These are phyloP conservation scores for Aethes cnicana DNA, from an alignment of 2,888 invertebrate genomes.

Conservation along the genomic window DNA sequence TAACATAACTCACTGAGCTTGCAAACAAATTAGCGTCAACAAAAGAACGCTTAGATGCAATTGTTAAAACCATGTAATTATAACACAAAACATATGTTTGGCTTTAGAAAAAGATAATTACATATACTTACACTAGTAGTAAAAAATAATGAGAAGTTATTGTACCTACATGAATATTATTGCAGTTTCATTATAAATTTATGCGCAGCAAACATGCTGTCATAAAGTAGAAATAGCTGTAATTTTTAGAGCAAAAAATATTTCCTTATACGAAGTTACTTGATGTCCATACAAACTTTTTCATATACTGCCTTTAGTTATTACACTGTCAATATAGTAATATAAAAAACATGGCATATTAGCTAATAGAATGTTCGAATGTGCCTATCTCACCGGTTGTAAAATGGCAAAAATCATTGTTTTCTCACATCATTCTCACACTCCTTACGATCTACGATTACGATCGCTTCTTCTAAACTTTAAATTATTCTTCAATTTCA, in stretches of 20 bases:
- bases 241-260: slow-evolving; percentile 52
- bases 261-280: slow-evolving; percentile 38
- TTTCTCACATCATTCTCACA: background rate
- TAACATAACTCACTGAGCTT: too few relatives aligned
- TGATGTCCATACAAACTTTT: slow-evolving; percentile 28
- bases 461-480: background rate
- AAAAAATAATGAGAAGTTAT: slow-evolving; percentile 8
- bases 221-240: slow-evolving; percentile 31
- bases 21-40: too few relatives aligned
- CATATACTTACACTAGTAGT: too few relatives aligned
- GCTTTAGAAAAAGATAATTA: too few relatives aligned
- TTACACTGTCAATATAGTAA: too few relatives aligned
- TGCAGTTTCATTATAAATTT: slow-evolving; percentile 19
- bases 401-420: too few relatives aligned
- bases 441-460: background rate
- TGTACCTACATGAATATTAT: slow-evolving; percentile 10
- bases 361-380: too few relatives aligned
- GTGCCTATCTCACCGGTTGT: too few relatives aligned
- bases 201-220: slow-evolving; percentile 1
- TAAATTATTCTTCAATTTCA: slow-evolving; percentile 1
- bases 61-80: too few relatives aligned
- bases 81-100: too few relatives aligned
- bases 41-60: too few relatives aligned
- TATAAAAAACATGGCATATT: too few relatives aligned
- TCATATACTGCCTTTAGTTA: background rate